A percentile compares a stretch with the other conserved stretches of the same genome.
Evolutionary conservation across 2,113 vertebrate species (phyloP).

Genomic region (Cettia cetti): DNA sequence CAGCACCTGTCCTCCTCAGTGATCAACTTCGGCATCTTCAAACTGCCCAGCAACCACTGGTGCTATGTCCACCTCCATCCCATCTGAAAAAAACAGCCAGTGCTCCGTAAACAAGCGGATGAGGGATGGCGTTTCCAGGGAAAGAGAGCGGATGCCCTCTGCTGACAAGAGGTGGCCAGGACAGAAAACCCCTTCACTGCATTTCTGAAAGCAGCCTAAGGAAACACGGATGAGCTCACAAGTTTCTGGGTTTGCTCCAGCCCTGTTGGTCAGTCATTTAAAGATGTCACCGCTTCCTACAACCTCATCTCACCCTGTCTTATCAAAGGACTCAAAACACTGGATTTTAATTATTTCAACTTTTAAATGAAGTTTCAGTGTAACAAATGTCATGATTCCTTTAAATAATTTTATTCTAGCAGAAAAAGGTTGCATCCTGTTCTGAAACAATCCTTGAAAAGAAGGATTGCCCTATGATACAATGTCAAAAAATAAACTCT

Average conservation of each 20-base stretch:
- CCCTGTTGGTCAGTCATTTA: neutral
- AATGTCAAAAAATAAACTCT: neutral
- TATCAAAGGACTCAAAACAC: neutral
- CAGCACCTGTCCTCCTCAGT: slow-evolving; percentile 75
- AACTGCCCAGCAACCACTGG: slow-evolving; percentile 89
- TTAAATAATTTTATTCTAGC: neutral
- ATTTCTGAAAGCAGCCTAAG: neutral
- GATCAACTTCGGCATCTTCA: slow-evolving; percentile 94
- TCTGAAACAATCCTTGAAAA: neutral
- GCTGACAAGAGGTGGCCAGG: neutral
- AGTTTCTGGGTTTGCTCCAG: neutral
- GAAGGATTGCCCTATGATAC: rapidly evolving
- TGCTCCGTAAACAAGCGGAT: rapidly evolving
- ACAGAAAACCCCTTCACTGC: neutral
- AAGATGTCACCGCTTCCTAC: rapidly evolving
- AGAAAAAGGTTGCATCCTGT: neutral
- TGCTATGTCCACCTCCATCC: slow-evolving; percentile 90
- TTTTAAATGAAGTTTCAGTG: neutral
- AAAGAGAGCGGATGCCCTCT: neutral
- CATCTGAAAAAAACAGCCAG: slow-evolving; percentile 73
- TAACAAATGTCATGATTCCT: neutral
- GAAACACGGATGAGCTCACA: neutral
- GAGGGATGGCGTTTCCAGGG: rapidly evolving
- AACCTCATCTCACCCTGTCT: neutral
- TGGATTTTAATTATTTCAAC: neutral